Evolutionary conservation across 1,140 invertebrate species (phyloP).

Genomic region (Calosoma granatense): DNA sequence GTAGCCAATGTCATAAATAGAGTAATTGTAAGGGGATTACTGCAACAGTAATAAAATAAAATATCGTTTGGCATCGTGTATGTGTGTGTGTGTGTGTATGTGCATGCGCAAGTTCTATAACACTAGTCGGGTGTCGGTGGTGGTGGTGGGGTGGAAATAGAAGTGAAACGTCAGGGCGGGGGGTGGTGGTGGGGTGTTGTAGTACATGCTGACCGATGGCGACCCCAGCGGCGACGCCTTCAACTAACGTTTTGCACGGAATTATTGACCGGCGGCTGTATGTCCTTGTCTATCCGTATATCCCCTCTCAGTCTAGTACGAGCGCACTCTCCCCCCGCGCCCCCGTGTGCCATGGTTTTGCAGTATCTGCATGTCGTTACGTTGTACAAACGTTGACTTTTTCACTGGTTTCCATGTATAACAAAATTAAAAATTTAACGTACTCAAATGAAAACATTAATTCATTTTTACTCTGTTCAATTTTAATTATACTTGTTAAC

Average conservation of each 20-base stretch:
- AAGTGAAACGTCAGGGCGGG: no score
- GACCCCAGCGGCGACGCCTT: conserved; percentile 17
- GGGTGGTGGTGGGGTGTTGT: no score
- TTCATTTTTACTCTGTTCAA: background rate
- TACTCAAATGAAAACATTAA: background rate
- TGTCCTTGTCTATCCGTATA: background rate
- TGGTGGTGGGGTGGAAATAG: no score
- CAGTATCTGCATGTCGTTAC: background rate
- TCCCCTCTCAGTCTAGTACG: background rate
- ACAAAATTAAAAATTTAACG: conserved; percentile 3
- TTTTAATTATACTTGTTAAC: background rate
- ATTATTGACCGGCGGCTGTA: conserved; percentile 22
- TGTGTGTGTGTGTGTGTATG: background rate
- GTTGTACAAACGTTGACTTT: conserved; percentile 4
- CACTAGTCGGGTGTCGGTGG: no score
- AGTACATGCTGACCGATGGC: conserved; percentile 18
- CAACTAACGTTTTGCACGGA: conserved; percentile 18
- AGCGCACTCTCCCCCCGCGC: background rate
- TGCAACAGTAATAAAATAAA: background rate
- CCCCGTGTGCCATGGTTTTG: background rate
- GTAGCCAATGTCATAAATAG: background rate
- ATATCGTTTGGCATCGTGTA: background rate
- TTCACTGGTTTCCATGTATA: background rate
- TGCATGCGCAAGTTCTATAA: no score
- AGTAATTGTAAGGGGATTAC: background rate